Evolutionary conservation across 2,888 invertebrate species (phyloP).

Genomic region (Heliconius erato): DNA sequence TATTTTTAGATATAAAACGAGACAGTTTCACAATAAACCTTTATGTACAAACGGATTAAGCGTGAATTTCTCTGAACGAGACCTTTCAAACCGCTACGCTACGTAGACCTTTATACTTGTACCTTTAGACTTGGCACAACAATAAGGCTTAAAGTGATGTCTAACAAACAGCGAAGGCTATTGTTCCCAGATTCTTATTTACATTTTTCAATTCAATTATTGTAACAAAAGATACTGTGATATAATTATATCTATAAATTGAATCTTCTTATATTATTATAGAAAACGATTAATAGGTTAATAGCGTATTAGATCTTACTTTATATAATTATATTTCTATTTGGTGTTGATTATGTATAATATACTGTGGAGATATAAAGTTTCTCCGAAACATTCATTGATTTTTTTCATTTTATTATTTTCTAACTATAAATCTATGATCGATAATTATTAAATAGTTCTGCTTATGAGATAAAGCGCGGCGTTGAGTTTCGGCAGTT

Average conservation of each 20-base stretch:
- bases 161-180: slow-evolving; percentile 43
- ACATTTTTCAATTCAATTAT: slow-evolving; percentile 27
- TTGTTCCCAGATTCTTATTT: slow-evolving; percentile 37
- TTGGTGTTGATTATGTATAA: too few relatives aligned
- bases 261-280: background rate
- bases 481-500: background rate
- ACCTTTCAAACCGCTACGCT: slow-evolving; percentile 12
- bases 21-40: slow-evolving; percentile 18
- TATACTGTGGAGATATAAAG: too few relatives aligned
- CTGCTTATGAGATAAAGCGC: background rate
- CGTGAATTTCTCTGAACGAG: slow-evolving; percentile 15
- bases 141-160: slow-evolving; percentile 42
- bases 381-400: too few relatives aligned
- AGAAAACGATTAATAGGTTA: too few relatives aligned
- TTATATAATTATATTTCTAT: too few relatives aligned
- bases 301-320: too few relatives aligned
- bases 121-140: slow-evolving; percentile 40
- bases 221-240: slow-evolving; percentile 11
- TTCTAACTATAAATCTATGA: too few relatives aligned
- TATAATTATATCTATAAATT: slow-evolving; percentile 2
- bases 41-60: slow-evolving; percentile 29
- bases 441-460: too few relatives aligned
- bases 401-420: too few relatives aligned
- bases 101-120: slow-evolving; percentile 14
- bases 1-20: slow-evolving; percentile 7